phyloP scores from a whole-genome alignment of 1,140 invertebrate species.

The Acromyrmex charruanus region DNA sequence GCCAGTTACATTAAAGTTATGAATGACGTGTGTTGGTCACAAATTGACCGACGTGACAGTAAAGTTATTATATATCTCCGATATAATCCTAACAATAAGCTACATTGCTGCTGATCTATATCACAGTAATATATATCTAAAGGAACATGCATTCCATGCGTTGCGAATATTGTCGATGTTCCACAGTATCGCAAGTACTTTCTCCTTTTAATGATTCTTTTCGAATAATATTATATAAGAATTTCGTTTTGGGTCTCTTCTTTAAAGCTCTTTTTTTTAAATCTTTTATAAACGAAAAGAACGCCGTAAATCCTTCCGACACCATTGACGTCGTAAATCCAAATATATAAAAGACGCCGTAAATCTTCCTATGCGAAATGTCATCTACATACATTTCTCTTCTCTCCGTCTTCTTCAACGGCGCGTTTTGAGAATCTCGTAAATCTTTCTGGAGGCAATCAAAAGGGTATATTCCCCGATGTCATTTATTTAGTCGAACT shows the following conservation, averaged over 20 bases:
- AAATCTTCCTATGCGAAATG: conserved; percentile 19
- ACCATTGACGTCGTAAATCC: conserved; percentile 33
- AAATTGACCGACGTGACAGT: conserved; percentile 11
- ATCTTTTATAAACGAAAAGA: background rate
- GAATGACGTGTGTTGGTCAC: conserved; percentile 16
- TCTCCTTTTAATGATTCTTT: background rate
- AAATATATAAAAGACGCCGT: conserved; percentile 10
- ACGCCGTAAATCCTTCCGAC: conserved; percentile 12
- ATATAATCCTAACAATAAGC: conserved; percentile 19
- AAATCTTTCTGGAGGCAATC: conserved; percentile 10
- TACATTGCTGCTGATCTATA: conserved; percentile 59
- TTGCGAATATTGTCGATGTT: conserved; percentile 42
- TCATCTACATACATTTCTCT: background rate
- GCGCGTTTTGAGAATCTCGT: background rate
- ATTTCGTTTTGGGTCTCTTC: background rate
- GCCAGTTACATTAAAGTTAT: conserved; percentile 30
- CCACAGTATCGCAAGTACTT: conserved; percentile 14
- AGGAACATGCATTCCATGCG: conserved; percentile 64
- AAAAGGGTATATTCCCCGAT: background rate
- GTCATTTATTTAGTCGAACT: conserved; percentile 78
- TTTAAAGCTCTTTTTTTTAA: background rate
- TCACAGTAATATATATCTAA: conserved; percentile 70
- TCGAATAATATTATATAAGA: background rate
- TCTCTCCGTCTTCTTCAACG: background rate
- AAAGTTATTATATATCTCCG: conserved; percentile 9